Evolutionary conservation across 2,113 vertebrate genomes (phyloP).

Genomic region (Microtus richardsoni): DNA sequence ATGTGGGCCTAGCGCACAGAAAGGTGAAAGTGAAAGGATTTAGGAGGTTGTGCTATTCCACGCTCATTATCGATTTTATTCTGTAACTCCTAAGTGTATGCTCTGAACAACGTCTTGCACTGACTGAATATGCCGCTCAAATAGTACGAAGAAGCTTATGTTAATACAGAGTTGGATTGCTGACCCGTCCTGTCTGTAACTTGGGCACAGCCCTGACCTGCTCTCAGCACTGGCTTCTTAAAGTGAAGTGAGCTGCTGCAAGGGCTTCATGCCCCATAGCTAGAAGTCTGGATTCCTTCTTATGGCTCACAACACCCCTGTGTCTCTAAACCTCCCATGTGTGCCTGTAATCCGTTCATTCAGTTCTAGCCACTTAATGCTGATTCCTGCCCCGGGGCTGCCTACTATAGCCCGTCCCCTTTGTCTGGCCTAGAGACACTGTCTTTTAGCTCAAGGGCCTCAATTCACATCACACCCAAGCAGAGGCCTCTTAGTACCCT

Average conservation of each 20-base stretch:
- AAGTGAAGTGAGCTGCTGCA: rapidly evolving
- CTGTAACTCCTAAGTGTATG: background rate
- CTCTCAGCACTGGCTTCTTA: background rate
- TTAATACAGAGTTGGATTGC: background rate
- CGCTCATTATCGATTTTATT: background rate
- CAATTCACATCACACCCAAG: background rate
- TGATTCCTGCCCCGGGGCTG: background rate
- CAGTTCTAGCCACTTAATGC: background rate
- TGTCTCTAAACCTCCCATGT: rapidly evolving
- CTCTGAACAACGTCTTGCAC: background rate
- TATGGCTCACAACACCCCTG: background rate
- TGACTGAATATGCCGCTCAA: background rate
- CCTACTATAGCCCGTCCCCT: rapidly evolving
- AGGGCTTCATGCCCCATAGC: background rate
- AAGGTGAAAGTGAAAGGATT: background rate
- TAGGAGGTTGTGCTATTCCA: background rate
- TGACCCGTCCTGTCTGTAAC: background rate
- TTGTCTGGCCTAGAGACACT: background rate
- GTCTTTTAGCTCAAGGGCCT: background rate
- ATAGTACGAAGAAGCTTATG: background rate
- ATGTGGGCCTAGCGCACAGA: background rate
- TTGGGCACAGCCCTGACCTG: background rate
- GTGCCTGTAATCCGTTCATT: rapidly evolving
- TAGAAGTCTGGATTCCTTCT: background rate
- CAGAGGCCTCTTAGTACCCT: background rate